Conservation (phyloP, 2,113 vertebrate genomes). For the Chamaea fasciata region DNA sequence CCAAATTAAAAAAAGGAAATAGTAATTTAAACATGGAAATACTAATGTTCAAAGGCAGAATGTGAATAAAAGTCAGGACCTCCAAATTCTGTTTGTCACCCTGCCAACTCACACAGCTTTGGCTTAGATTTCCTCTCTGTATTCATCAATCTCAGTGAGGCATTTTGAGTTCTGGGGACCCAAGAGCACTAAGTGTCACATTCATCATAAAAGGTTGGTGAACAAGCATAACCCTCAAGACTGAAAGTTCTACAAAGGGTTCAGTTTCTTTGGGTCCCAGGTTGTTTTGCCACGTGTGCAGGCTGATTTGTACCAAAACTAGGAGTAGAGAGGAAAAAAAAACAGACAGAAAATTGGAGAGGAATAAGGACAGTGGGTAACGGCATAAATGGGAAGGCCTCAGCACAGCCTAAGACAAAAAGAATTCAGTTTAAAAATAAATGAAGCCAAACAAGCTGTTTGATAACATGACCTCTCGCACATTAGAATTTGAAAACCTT, state of each 20-base stretch:
- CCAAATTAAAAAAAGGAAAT: neutral
- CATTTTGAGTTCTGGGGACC: neutral
- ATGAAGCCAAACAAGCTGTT: neutral
- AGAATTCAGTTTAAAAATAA: neutral
- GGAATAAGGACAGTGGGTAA: neutral
- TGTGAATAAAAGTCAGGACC: neutral
- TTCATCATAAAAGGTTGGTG: neutral
- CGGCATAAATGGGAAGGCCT: neutral
- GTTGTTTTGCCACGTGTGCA: neutral
- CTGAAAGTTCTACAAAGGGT: neutral
- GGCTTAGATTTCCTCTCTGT: neutral
- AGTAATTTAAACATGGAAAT: neutral
- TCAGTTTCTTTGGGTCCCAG: neutral
- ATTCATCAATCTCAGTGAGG: neutral
- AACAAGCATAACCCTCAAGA: neutral
- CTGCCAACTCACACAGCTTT: neutral
- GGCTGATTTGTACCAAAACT: neutral
- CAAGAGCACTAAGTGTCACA: neutral
- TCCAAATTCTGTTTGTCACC: neutral
- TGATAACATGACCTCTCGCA: neutral
- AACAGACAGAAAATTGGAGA: neutral
- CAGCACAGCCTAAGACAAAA: neutral
- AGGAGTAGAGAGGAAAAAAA: neutral
- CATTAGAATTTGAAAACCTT: neutral
- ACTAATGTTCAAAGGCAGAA: neutral